Conservation (phyloP, 2,888 invertebrate genomes). For the Cheilosia vernalis region DNA sequence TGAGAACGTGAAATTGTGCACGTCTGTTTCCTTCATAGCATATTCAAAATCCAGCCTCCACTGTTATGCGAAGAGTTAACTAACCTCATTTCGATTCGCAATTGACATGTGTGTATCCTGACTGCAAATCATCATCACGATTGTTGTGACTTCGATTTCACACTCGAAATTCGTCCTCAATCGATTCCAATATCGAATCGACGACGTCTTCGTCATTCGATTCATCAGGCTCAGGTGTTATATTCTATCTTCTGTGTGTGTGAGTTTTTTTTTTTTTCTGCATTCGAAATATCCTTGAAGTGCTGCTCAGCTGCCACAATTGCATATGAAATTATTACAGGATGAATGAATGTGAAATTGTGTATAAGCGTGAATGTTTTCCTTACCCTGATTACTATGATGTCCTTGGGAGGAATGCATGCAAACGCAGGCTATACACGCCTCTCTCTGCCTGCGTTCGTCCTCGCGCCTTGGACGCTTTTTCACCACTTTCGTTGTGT, state of each 20-base stretch:
- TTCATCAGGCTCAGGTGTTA: conserved; percentile 33
- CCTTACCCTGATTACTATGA: conserved; percentile 66
- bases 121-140: conserved; percentile 46
- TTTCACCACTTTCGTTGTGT: conserved; percentile 26
- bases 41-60: conserved; percentile 28
- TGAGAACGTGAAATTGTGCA: conserved; percentile 32
- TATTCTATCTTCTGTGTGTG: conserved; percentile 6
- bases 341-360: conserved; percentile 55
- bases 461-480: conserved; percentile 12
- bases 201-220: background rate
- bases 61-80: conserved; percentile 65
- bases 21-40: conserved; percentile 11
- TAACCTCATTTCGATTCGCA: conserved; percentile 54
- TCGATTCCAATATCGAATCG: conserved; percentile 45
- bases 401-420: conserved; percentile 70
- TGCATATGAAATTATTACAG: conserved; percentile 74
- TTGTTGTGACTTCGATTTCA: conserved; percentile 54
- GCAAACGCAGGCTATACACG: conserved; percentile 20
- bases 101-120: conserved; percentile 53
- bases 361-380: conserved; percentile 57
- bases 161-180: conserved; percentile 39
- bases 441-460: background rate
- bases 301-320: conserved; percentile 72
- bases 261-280: conserved; percentile 58
- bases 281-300: conserved; percentile 66